phyloP scores from a whole-genome alignment of 1,140 invertebrate species.

The Harlomillsia oculata region DNA sequence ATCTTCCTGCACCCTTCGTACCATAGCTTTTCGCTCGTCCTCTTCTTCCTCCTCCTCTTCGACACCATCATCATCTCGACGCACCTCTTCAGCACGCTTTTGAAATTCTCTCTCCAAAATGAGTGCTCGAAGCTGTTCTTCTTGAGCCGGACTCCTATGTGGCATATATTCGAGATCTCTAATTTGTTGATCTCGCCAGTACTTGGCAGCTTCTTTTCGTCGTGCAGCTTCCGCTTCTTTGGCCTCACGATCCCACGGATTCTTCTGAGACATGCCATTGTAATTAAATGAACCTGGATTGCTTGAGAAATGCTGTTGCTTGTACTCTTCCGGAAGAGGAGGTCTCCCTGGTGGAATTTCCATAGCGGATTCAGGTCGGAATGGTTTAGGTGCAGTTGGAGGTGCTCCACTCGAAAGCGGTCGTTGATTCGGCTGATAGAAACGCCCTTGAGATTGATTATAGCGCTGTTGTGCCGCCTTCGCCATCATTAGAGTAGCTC shows the following conservation, averaged over 20 bases:
- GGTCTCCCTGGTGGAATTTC: slow-evolving; percentile 38
- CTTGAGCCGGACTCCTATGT: slow-evolving; percentile 64
- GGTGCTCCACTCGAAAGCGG: slow-evolving; percentile 20
- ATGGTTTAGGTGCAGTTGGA: slow-evolving; percentile 35
- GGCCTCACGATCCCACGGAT: slow-evolving; percentile 77
- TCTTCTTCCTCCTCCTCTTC: slow-evolving; percentile 47
- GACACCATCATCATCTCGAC: slow-evolving; percentile 67
- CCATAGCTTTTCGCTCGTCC: slow-evolving; percentile 36
- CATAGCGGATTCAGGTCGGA: slow-evolving; percentile 35
- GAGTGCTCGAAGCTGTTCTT: slow-evolving; percentile 72
- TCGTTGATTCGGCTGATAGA: slow-evolving; percentile 19
- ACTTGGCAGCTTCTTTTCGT: slow-evolving; percentile 56
- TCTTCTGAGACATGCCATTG: slow-evolving; percentile 10
- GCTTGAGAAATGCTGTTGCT: slow-evolving; percentile 48
- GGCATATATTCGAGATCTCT: slow-evolving; percentile 57
- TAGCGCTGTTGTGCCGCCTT: slow-evolving; percentile 38
- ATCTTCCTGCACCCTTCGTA: slow-evolving; percentile 40
- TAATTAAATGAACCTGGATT: slow-evolving; percentile 52
- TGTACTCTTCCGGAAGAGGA: slow-evolving; percentile 37
- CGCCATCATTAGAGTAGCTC: slow-evolving; percentile 41
- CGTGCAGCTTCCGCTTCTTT: slow-evolving; percentile 59
- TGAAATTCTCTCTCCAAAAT: slow-evolving; percentile 78
- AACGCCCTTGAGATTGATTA: slow-evolving; percentile 3
- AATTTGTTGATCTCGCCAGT: slow-evolving; percentile 75
- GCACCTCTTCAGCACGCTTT: slow-evolving; percentile 65